Evolutionary conservation across 2,113 vertebrate genomes (phyloP), one percentile per base, ranked within the genome.

Genomic region (Hemicordylus capensis): DNA sequence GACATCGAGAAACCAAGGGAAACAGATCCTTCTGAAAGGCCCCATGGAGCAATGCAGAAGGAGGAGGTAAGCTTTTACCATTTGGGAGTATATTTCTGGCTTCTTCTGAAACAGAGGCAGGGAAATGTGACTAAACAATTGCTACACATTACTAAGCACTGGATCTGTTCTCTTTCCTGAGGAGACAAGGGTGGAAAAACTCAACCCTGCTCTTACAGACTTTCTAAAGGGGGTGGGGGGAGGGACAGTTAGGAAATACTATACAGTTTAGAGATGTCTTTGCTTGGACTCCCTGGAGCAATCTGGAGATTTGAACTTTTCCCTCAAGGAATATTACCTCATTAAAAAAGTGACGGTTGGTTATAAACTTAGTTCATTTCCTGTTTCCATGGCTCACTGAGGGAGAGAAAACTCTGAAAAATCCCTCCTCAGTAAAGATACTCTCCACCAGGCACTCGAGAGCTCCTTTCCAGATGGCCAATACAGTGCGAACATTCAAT

Each of bases 331-430:
- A 85, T 42, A 81, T 70, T 76, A 64, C 44, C 63, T 85, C 83
- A 84, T 63, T 54, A 15, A 81, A 75, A 81, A 67, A 85, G 20
- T 48, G 83, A 67, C 83, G 15, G 72, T 81, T 85, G 56, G 61
- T 70, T 81, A 69, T 81, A 88, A 76, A 85, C 34, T 78, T 81
- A 79, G 37, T 34, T 72, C 75, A 15, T 80, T 82, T 64, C 81
- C 72, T 22, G 22, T 39, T 34, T 28, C 3, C 66, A 58, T 48
- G 70, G 24, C 59, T 74, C 26, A 46, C 2, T 75, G n/a, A 81
- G 86, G 37, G 81, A 79, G 24, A 12, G 26, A 84, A 67, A 39
- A 58, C 58, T 64, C 81, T 46, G 28, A 61, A 17, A 39, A 84
- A 67, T 76, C n/a, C 61, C 61, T 80, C 48, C 80, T 76, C 46